Conservation (phyloP, 2,888 invertebrate genomes). For the Sminthurinus aureus region DNA sequence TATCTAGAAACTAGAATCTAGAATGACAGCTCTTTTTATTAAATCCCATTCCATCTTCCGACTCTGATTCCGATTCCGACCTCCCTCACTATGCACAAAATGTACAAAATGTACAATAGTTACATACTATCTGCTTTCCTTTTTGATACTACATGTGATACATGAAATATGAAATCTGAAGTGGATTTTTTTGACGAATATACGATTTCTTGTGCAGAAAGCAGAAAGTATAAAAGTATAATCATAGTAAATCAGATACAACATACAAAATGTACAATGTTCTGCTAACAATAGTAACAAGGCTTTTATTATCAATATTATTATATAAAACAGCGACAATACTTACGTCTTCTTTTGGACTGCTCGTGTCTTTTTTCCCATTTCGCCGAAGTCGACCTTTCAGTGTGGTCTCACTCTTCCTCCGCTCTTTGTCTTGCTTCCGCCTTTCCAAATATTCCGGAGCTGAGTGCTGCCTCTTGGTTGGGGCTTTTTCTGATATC, state of each 20-base stretch:
- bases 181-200: background rate
- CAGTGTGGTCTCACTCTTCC: conserved; percentile 71
- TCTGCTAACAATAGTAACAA: too few species aligned
- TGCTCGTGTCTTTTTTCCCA: conserved; percentile 59
- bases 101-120: background rate
- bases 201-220: background rate
- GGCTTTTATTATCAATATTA: too few species aligned
- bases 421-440: conserved; percentile 75
- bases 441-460: conserved; percentile 90
- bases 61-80: conserved; percentile 6
- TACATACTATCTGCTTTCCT: background rate
- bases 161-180: background rate
- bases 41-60: conserved; percentile 43
- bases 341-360: conserved; percentile 60
- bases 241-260: background rate
- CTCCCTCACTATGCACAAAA: background rate
- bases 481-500: conserved; percentile 70
- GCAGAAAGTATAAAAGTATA: background rate
- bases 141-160: background rate
- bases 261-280: background rate
- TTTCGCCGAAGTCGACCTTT: conserved; percentile 65
- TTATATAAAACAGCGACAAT: too few species aligned
- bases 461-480: conserved; percentile 80
- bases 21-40: conserved; percentile 45
- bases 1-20: conserved; percentile 10